Conservation (phyloP, 2,888 invertebrate genomes). For the Ophion ellenae region DNA sequence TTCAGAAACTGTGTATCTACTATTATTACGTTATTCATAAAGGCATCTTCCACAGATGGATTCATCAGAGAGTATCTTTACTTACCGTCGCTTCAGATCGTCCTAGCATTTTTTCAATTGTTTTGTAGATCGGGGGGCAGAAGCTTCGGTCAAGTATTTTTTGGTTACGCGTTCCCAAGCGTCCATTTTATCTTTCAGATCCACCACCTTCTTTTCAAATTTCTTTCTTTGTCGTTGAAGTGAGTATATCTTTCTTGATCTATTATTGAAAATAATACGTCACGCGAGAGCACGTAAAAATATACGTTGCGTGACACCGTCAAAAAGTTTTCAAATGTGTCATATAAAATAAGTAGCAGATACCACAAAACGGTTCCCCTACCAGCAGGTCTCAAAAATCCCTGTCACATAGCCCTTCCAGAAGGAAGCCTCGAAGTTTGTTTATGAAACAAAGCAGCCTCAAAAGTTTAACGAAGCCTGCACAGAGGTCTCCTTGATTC, state of each 20-base stretch:
- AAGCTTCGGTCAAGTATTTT: slow-evolving; percentile 29
- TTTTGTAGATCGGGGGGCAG: slow-evolving; percentile 9
- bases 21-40: too few species aligned
- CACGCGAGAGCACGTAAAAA: neutral
- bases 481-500: too few species aligned
- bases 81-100: slow-evolving; percentile 28
- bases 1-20: too few species aligned
- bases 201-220: neutral
- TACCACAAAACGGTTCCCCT: neutral
- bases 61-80: slow-evolving; percentile 8
- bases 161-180: slow-evolving; percentile 29
- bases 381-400: neutral
- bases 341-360: neutral
- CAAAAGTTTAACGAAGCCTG: too few species aligned
- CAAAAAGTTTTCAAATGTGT: neutral
- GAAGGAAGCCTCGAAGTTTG: slow-evolving; percentile 19
- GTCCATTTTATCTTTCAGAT: slow-evolving; percentile 19
- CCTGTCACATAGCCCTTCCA: slow-evolving; percentile 14
- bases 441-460: slow-evolving; percentile 30
- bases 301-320: neutral
- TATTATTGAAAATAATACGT: slow-evolving; percentile 7
- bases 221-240: neutral
- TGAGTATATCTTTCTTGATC: neutral
- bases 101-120: slow-evolving; percentile 24
- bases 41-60: too few species aligned